Evolutionary conservation across 2,797 vertebrate species (phyloP), one percentile per base, ranked within the genome.

Genomic region (Rhincodon typus): DNA sequence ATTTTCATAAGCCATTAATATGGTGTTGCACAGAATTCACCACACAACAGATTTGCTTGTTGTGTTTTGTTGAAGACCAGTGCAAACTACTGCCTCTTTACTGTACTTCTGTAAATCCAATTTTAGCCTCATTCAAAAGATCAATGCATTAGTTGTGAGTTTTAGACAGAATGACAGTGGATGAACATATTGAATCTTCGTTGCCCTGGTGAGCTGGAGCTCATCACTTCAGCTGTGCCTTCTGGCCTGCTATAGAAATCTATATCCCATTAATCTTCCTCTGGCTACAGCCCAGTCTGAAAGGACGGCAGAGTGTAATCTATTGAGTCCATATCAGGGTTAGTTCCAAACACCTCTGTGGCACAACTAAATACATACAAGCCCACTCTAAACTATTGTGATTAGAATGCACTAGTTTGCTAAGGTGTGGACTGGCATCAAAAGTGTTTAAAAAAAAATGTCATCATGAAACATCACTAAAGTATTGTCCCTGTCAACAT

Each of bases 231-330:
- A 95, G 70, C 70, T 95, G 70, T 72, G 53, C 94, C 94, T 95
- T 95, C 70, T 95, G 94, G 94, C 70, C 30, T 77, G 46, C 70
- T 95, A 69, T 27, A 94, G 67, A 53, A 77, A 95, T 95, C 70
- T 23, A 95, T 95, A 95, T 95, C 70, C 70, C 94, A 95, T 95
- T 95, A 95, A 95, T 95, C 94, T 95, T 95, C 53, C 70, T 74
- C 46, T 77, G 1, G 69, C 69, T 30, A 3, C 4, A 1, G 3
- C 46, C 70, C 70, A 53, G 25, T 50, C 25, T 17, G 15, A 95
- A 27, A 46, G 23, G 0, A 94, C 0, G 8, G 91, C 1, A 42
- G 21, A 94, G 70, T 74, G 42, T 95, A 77, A 77, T 53, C 50
- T 95, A 77, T 53, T 53, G 12, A 77, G 94, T 50, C 70, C n/a